phyloP scores from a whole-genome alignment of 2,113 vertebrate species.

The Pollimyrus isidori region DNA sequence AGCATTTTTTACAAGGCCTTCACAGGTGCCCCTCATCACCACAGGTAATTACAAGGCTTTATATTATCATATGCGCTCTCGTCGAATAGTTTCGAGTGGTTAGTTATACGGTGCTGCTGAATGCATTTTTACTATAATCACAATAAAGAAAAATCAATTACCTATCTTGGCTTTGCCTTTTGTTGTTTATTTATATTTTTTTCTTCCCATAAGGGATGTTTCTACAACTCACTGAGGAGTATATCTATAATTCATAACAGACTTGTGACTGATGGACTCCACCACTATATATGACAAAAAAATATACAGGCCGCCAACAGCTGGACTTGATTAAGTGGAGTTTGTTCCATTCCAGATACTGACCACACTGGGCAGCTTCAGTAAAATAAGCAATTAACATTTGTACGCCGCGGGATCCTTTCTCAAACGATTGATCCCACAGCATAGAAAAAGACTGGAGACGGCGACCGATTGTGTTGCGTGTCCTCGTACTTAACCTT shows the following conservation, averaged over 20 bases:
- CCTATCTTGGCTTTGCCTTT: neutral
- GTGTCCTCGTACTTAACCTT: conserved; percentile 19
- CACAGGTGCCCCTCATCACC: neutral
- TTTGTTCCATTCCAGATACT: neutral
- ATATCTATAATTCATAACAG: conserved; percentile 29
- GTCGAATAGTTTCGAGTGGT: conserved; percentile 7
- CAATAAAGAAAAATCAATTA: conserved; percentile 26
- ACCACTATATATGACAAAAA: conserved; percentile 10
- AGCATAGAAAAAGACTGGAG: neutral
- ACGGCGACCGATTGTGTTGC: neutral
- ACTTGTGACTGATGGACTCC: neutral
- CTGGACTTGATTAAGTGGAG: neutral
- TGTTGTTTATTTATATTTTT: neutral
- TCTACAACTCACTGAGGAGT: conserved; percentile 10
- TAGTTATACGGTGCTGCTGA: neutral
- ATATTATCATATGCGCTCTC: neutral
- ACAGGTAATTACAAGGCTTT: neutral
- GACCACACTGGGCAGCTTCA: neutral
- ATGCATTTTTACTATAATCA: neutral
- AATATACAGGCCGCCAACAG: neutral
- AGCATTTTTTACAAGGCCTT: neutral
- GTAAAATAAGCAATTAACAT: conserved; percentile 22
- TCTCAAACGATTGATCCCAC: conserved; percentile 15
- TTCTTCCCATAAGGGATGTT: neutral
- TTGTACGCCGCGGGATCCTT: neutral